Evolutionary conservation across 1,140 invertebrate genomes (phyloP).

Genomic region (Paraescarpia echinospica): DNA sequence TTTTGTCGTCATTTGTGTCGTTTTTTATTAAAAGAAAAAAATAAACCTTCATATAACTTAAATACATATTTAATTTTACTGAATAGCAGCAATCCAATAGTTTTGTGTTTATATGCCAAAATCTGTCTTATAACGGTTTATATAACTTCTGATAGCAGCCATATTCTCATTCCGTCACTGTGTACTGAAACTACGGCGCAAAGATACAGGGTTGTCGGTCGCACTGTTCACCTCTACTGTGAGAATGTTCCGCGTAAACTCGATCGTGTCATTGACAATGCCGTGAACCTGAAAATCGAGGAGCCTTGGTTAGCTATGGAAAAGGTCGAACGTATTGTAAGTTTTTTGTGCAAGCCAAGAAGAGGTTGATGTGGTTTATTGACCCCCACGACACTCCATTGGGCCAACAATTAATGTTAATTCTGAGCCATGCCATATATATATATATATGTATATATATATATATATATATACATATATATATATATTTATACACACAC

Average conservation of each 20-base stretch:
- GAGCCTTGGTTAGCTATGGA: slow-evolving; percentile 27
- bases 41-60: no score
- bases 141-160: no score
- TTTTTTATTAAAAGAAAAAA: no score
- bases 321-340: neutral
- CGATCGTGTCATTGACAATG: slow-evolving; percentile 72
- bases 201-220: slow-evolving; percentile 73
- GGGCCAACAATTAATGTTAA: neutral
- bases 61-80: no score
- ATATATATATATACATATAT: no score
- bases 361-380: neutral
- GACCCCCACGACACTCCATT: neutral
- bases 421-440: neutral
- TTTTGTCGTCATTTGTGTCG: no score
- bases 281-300: slow-evolving; percentile 69
- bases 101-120: no score
- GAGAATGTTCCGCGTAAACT: slow-evolving; percentile 68
- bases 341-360: neutral
- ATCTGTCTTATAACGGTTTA: no score
- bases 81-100: no score
- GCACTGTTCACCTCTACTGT: slow-evolving; percentile 73
- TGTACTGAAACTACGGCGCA: slow-evolving; percentile 9
- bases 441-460: no score
- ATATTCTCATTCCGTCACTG: neutral
- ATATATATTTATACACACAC: no score